Evolutionary conservation across 2,113 vertebrate species (phyloP), one percentile per base, ranked within the genome.

Genomic region (Pleuronectes platessa): DNA sequence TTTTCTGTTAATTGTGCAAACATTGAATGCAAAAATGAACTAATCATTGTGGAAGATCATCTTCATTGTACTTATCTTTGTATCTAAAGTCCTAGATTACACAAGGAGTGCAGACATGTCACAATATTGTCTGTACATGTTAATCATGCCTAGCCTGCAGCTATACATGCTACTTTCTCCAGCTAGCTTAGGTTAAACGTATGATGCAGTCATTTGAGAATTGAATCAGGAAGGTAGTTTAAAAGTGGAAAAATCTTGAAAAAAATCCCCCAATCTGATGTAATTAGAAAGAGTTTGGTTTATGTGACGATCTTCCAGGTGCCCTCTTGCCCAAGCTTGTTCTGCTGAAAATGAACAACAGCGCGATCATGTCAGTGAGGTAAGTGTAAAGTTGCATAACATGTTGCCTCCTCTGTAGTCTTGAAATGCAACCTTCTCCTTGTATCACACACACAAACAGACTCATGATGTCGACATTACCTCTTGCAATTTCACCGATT

Each of bases 331-430:
- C 98, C 74, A 96, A 88, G 62, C 95, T 99, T 86, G 89, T 88
- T 81, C 93, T 96, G 31, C 92, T 99, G 90, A 98, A 96, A 94
- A 53, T 99, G 93, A 98, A 95, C 71, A 95, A 96, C 89, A 99
- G 98, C 84, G 71, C 93, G 69, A 95, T 99, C 64, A 63, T 79
- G 61, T 98, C 97, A 77, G 91, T 98, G 71, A 95, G 98, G 98
- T 99, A 92, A 95, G 95, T 76, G 55, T 74, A 26, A 53, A 56
- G 17, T 82, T 55, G 45, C 45, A 14, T 59, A 66, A 70, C 47
- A 55, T 23, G 2, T 2, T 0, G 20, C 84, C 78, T 66, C 53
- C 13, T 37, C 55, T 60, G 26, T 11, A 31, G 55, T 31, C 31
- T 31, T 31, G 31, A 31, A 31, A 7, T 31, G 31, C 21, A 79